phyloP scores from a whole-genome alignment of 2,113 vertebrate species.

The Leiothrix lutea region DNA sequence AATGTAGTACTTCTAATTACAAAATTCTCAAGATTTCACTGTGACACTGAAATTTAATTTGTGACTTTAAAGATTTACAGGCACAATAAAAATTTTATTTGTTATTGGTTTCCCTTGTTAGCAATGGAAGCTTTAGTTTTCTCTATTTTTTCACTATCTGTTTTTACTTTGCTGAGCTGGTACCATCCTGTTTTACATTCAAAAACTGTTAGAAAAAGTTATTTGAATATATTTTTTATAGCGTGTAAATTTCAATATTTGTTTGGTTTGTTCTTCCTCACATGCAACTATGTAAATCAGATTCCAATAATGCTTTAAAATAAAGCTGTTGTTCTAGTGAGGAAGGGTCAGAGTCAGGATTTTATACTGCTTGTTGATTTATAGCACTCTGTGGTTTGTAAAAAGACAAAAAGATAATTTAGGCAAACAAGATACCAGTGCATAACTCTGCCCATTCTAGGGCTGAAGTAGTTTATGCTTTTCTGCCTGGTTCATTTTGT shows the following conservation, averaged over 20 bases:
- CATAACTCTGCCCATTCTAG: not conserved
- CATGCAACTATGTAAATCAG: not conserved
- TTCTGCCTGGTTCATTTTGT: constrained; percentile 4
- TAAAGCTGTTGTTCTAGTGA: not conserved
- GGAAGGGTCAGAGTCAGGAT: not conserved
- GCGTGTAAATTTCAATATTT: not conserved
- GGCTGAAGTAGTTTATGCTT: not conserved
- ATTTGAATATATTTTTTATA: not conserved
- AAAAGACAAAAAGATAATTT: not conserved
- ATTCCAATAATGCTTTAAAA: not conserved
- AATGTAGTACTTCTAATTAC: not conserved
- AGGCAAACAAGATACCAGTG: not conserved
- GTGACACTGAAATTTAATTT: not conserved
- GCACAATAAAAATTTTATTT: not conserved
- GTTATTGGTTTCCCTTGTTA: not conserved
- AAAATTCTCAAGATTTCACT: not conserved
- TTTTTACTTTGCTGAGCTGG: not conserved
- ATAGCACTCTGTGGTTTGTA: not conserved
- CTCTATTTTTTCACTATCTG: not conserved
- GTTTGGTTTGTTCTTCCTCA: not conserved
- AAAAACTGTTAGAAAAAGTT: not conserved
- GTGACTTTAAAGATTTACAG: not conserved
- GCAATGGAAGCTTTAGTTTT: not conserved
- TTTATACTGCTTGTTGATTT: not conserved
- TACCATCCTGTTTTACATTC: not conserved